phyloP scores from a whole-genome alignment of 2,113 vertebrate species.

The Actinemys pallida region DNA sequence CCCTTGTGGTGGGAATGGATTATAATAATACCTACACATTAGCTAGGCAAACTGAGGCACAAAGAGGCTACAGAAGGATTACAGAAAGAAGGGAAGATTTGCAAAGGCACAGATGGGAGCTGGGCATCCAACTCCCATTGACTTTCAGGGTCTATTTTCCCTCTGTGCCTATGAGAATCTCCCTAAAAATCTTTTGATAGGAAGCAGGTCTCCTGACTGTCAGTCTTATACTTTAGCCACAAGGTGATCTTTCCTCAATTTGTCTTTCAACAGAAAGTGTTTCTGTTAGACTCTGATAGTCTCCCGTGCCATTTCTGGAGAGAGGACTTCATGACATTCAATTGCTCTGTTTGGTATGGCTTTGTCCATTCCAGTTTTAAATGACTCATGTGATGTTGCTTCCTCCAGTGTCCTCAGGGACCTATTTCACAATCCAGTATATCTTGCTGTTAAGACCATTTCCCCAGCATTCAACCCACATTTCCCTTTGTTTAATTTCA shows the following conservation, averaged over 20 bases:
- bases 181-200: neutral
- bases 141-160: neutral
- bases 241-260: neutral
- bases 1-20: neutral
- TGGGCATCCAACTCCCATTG: neutral
- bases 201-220: neutral
- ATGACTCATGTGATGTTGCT: neutral
- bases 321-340: neutral
- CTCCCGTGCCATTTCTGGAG: neutral
- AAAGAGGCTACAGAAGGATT: neutral
- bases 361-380: neutral
- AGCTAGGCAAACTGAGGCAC: neutral
- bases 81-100: neutral
- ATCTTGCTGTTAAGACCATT: neutral
- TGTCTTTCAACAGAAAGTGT: neutral
- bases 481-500: conserved; percentile 18
- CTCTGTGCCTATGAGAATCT: neutral
- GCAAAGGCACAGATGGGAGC: neutral
- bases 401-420: neutral
- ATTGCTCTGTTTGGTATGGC: neutral
- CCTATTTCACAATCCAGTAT: neutral
- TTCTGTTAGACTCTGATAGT: no score
- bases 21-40: neutral
- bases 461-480: neutral
- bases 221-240: neutral